These are phyloP conservation scores for Limenitis camilla DNA, from an alignment of 2,888 invertebrate species.

Conservation along the genomic window DNA sequence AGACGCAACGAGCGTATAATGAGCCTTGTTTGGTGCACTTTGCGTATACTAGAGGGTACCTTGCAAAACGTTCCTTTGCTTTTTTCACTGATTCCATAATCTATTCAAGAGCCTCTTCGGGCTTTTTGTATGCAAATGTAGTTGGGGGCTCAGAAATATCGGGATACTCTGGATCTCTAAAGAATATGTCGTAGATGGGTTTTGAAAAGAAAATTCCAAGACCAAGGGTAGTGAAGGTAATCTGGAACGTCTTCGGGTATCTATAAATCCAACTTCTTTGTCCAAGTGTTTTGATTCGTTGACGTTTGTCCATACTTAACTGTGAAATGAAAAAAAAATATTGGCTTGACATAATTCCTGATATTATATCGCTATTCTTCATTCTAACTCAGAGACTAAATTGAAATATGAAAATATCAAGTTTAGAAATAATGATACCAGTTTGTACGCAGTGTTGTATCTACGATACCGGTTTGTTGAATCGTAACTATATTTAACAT, in stretches of 20 bases:
- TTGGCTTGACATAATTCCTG: too few relatives aligned
- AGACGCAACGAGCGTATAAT: conserved; percentile 86
- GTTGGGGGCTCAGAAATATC: conserved; percentile 51
- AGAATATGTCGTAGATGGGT: conserved; percentile 80
- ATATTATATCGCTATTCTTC: too few relatives aligned
- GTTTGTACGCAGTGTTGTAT: too few relatives aligned
- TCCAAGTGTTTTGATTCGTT: conserved; percentile 60
- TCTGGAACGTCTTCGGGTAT: conserved; percentile 76
- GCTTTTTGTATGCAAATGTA: conserved; percentile 24
- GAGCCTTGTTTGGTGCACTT: conserved; percentile 82
- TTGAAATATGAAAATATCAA: too few relatives aligned
- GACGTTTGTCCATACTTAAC: conserved; percentile 54
- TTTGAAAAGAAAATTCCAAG: conserved; percentile 79
- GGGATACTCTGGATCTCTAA: conserved; percentile 40
- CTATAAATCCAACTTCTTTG: conserved; percentile 76
- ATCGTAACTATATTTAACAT: too few relatives aligned
- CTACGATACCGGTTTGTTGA: too few relatives aligned
- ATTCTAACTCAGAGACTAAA: too few relatives aligned
- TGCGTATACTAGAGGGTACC: conserved; percentile 82
- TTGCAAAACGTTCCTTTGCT: conserved; percentile 81
- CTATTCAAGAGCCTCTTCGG: conserved; percentile 26
- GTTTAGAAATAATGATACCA: too few relatives aligned
- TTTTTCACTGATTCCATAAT: conserved; percentile 86
- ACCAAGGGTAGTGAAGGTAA: conserved; percentile 64
- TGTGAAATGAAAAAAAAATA: conserved; percentile 30